Conservation (phyloP, 1,140 invertebrate genomes). For the Centruroides sculpturatus region DNA sequence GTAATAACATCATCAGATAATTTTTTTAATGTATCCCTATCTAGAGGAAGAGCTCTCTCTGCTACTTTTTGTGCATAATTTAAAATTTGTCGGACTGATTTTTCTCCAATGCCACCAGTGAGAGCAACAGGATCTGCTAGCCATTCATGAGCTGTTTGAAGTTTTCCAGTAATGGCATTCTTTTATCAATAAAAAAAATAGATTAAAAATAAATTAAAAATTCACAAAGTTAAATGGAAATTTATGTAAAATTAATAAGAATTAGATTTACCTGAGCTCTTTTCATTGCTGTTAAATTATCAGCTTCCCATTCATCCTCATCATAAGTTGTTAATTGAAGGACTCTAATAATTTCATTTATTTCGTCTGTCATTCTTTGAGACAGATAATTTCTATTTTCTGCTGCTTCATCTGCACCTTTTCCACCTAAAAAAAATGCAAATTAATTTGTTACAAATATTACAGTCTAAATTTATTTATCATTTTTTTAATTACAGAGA, state of each 20-base stretch:
- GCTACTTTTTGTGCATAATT: slow-evolving; percentile 70
- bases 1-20: slow-evolving; percentile 64
- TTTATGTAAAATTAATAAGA: too few species aligned
- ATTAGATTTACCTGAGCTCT: slow-evolving; percentile 40
- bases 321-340: slow-evolving; percentile 96
- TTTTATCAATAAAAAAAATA: slow-evolving; percentile 28
- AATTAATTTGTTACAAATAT: neutral
- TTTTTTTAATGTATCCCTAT: slow-evolving; percentile 61
- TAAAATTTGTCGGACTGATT: slow-evolving; percentile 75
- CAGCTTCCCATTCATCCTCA: slow-evolving; percentile 92
- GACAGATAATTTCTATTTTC: slow-evolving; percentile 95
- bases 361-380: slow-evolving; percentile 90
- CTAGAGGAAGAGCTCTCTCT: slow-evolving; percentile 66
- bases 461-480: neutral
- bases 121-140: slow-evolving; percentile 72
- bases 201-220: neutral
- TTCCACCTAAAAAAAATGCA: slow-evolving; percentile 39
- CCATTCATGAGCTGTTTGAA: slow-evolving; percentile 87
- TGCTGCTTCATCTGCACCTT: slow-evolving; percentile 83
- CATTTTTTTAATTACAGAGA: neutral
- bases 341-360: slow-evolving; percentile 96
- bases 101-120: slow-evolving; percentile 81
- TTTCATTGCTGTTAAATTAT: slow-evolving; percentile 82
- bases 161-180: slow-evolving; percentile 77
- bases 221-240: neutral